phyloP scores from a whole-genome alignment of 2,888 invertebrate genomes.

The Diabrotica balteata region DNA sequence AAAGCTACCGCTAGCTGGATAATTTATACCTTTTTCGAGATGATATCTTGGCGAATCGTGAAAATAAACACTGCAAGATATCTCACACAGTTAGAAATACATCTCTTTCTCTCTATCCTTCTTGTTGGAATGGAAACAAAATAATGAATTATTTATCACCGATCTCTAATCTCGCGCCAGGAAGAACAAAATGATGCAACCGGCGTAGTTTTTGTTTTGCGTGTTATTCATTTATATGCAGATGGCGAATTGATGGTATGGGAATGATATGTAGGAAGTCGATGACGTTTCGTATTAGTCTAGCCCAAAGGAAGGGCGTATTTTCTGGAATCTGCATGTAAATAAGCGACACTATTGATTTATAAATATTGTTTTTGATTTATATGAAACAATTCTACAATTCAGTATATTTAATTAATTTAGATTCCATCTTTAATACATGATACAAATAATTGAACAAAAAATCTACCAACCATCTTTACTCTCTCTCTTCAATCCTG shows the following conservation, averaged over 20 bases:
- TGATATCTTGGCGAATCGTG: constrained; percentile 32
- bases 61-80: constrained; percentile 28
- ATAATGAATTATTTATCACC: constrained; percentile 20
- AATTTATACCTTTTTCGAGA: constrained; percentile 28
- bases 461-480: no score
- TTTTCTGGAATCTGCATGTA: no score
- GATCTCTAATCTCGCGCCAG: constrained; percentile 10
- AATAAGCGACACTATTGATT: no score
- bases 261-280: neutral
- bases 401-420: no score
- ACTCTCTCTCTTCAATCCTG: no score
- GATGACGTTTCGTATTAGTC: no score
- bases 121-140: constrained; percentile 5
- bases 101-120: neutral
- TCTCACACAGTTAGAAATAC: constrained; percentile 13
- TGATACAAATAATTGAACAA: no score
- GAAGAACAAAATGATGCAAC: constrained; percentile 10
- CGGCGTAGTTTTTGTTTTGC: neutral
- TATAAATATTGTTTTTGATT: no score
- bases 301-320: no score
- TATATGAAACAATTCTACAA: no score
- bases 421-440: no score
- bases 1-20: constrained; percentile 14
- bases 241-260: constrained; percentile 1
- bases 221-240: constrained; percentile 4